phyloP scores from a whole-genome alignment of 2,797 vertebrate genomes.

The Urosaurus nigricauda region DNA sequence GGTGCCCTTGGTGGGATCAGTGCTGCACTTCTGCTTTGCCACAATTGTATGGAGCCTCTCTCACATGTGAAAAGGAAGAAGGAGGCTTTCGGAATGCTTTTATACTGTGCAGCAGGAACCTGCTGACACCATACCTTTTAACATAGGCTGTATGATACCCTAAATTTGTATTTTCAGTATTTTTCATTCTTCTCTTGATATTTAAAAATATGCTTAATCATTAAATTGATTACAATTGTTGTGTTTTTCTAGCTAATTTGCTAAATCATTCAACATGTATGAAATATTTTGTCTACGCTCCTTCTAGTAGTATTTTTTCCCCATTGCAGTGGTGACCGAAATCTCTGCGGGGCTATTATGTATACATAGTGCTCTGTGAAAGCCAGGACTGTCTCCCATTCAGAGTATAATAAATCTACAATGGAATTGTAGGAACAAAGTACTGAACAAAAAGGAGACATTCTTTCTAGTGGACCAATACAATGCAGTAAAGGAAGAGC shows the following conservation, averaged over 20 bases:
- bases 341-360: background rate
- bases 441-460: background rate
- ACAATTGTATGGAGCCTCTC: background rate
- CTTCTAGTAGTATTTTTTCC: background rate
- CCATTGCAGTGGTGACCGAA: background rate
- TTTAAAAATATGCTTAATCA: background rate
- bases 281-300: background rate
- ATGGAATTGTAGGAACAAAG: background rate
- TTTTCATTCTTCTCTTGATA: background rate
- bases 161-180: background rate
- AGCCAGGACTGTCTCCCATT: background rate
- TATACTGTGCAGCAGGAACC: background rate
- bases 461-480: background rate
- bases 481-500: background rate
- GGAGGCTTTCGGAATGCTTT: background rate
- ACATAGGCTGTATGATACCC: background rate
- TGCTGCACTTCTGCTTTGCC: background rate
- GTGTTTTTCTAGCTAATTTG: background rate
- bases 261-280: background rate
- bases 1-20: background rate
- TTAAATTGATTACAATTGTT: background rate
- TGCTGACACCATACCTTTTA: background rate
- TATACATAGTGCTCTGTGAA: background rate
- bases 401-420: background rate
- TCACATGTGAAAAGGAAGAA: background rate